These are phyloP conservation scores for Malurus splendens DNA, from an alignment of 2,797 vertebrate species.

Conservation along the genomic window DNA sequence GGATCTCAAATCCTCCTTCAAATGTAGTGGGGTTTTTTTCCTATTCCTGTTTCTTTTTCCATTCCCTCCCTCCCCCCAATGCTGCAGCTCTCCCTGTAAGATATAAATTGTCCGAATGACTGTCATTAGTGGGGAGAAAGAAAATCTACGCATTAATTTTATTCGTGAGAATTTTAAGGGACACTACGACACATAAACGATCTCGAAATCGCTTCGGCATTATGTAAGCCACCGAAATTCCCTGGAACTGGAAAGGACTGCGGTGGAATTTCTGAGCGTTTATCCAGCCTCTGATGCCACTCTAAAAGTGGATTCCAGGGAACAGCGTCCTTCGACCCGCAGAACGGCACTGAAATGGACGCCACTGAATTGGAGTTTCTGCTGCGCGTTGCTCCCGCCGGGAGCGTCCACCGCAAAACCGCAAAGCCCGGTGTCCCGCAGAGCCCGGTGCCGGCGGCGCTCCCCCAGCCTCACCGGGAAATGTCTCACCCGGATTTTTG, in stretches of 20 bases:
- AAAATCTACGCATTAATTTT: slow-evolving; percentile 8
- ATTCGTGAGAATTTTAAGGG: slow-evolving; percentile 16
- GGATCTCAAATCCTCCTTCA: slow-evolving; percentile 15
- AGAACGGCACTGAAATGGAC: not conserved
- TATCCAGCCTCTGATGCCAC: not conserved
- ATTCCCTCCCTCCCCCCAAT: no score
- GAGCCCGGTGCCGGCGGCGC: not conserved
- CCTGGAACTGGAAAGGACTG: not conserved
- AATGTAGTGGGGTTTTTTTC: accelerated
- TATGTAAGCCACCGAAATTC: slow-evolving; percentile 12
- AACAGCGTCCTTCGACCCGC: not conserved
- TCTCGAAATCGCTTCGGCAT: slow-evolving; percentile 6
- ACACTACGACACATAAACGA: not conserved
- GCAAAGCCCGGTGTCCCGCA: no score
- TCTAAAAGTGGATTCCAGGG: not conserved
- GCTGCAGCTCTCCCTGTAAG: not conserved
- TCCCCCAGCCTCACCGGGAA: not conserved
- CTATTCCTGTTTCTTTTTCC: not conserved
- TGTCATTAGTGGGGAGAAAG: not conserved
- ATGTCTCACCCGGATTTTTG: not conserved
- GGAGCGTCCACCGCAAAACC: not conserved
- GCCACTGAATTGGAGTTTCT: not conserved
- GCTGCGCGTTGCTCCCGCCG: not conserved
- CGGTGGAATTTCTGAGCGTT: not conserved
- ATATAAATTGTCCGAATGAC: slow-evolving; percentile 33